Base-by-base conservation (phyloP, 2,797 vertebrate species). In the Semaprochilodus insignis region DNA sequence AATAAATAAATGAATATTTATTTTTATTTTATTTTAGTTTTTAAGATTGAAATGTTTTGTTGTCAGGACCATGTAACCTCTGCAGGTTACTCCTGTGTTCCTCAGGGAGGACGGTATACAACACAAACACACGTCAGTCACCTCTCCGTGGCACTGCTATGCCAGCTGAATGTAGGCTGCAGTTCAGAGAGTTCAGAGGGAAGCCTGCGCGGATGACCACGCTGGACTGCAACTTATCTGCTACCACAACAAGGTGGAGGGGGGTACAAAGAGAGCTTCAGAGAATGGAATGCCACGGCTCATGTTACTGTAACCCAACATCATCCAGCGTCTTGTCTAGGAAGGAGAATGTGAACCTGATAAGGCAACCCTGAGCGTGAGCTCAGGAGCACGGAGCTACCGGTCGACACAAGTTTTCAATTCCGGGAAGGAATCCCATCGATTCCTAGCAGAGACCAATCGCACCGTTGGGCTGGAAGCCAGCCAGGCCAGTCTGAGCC, bases 271-370 rank as follows among this genome's bases (percentile, higher is more conserved):
- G 77, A 81, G 63, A 71, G 52, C 23, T 72, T 62, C 25, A 69
- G 72, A 70, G 34, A 85, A 85, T 21, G 27, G 72, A 83, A 85
- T 59, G 72, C 54, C n/a, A n/a, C 2, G 44, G 73, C 78, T 83
- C 81, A 75, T 57, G 79, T 84, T 84, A 71, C 79, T 67, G 40
- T 73, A 78, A 66, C 74, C 60, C 51, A 80, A 52, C 78, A 57
- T 77, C 62, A 59, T 77, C 67, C 48, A 71, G 74, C 14, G 44
- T 84, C 62, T 80, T 59, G 44, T 83, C 59, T 74, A 48, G 23
- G 62, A 48, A 65, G 19, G 21, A 71, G 59, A 25, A 76, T 48
- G 72, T 19, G n/a, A 72, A 76, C 72, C 74, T 57, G 77, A 85
- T 84, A 75, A 83, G 36, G 25, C 74, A 67, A 48, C 27, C 44